These are phyloP conservation scores for Conus canariensis DNA, from an alignment of 2,888 invertebrate species.

Conservation along the genomic window DNA sequence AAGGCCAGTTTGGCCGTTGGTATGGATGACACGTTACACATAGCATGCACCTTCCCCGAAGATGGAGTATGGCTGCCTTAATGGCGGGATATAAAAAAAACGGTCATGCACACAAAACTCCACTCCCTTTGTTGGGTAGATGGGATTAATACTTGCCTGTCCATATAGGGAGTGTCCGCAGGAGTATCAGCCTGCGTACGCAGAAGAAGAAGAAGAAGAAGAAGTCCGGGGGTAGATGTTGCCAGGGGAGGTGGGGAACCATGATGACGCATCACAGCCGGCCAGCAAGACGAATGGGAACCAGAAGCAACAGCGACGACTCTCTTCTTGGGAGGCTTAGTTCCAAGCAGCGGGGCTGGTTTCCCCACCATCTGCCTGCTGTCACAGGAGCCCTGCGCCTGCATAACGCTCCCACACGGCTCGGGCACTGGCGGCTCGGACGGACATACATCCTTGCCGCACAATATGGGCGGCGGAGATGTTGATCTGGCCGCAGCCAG, in stretches of 20 bases:
- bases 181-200: no score
- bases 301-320: conserved; percentile 23
- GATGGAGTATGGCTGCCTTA: no score
- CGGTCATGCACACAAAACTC: no score
- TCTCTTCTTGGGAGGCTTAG: conserved; percentile 22
- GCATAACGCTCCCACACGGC: conserved; percentile 23
- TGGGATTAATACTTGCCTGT: no score
- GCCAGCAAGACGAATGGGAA: conserved; percentile 33
- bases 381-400: conserved; percentile 35
- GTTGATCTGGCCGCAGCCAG: neutral
- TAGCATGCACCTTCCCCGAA: no score
- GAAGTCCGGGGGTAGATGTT: no score
- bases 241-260: neutral
- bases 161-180: no score
- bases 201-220: no score
- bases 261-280: neutral
- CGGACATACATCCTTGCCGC: neutral
- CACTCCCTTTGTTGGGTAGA: no score
- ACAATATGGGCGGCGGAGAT: conserved; percentile 7
- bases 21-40: no score
- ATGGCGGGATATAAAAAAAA: no score
- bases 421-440: neutral
- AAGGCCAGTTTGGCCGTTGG: no score
- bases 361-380: conserved; percentile 41
- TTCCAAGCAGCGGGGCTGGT: neutral